Evolutionary conservation across 2,888 invertebrate genomes (phyloP), one percentile per base, ranked within the genome.

Genomic region (Sinhomidia bicolor): DNA sequence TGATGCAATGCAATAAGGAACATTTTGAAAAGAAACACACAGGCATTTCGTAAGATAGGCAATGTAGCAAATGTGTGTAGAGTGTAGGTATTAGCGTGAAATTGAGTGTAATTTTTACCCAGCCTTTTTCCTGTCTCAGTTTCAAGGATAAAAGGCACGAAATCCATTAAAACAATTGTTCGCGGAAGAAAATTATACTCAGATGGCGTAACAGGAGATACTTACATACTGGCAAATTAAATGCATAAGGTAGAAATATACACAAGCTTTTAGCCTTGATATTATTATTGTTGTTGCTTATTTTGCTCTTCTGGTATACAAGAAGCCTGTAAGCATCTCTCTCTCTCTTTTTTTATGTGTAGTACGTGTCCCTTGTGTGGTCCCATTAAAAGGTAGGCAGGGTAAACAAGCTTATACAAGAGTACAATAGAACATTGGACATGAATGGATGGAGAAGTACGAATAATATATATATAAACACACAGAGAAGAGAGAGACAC

Each of bases 151-250:
- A 74, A 74, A 76, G 47, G 65, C 80, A 80, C 17, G 51, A 41
- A 80, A 41, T 78, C 85, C 85, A 85, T 85, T 85, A 80, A 71
- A 79, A 80, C 79, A 80, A 80, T 80, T 85, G 79, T 65, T 85
- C 10, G 2, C 41, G 29, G 9, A 32, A 20, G 32, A 54, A 78
- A 41, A 68, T 68, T n/a, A n/a, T n/a, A n/a, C n/a, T n/a, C n/a
- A n/a, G 9, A 76, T 47, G 26, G 20, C 5, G 10, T 0, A 1
- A 76, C 74, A 23, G 7, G 23, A 60, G 3, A 60, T 36, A 57
- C 4, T 14, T 32, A 65, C n/a, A 65, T 36, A 57, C 17, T 17
- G 57, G 5, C 1, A 36, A 65, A 32, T 36, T 65, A 65, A 65
- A 36, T 36, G n/a, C n/a, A 36, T 4, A 36, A 36, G 17, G 10